These are phyloP conservation scores for Psilopsiagon aymara DNA, from an alignment of 2,113 vertebrate species.

Conservation along the genomic window DNA sequence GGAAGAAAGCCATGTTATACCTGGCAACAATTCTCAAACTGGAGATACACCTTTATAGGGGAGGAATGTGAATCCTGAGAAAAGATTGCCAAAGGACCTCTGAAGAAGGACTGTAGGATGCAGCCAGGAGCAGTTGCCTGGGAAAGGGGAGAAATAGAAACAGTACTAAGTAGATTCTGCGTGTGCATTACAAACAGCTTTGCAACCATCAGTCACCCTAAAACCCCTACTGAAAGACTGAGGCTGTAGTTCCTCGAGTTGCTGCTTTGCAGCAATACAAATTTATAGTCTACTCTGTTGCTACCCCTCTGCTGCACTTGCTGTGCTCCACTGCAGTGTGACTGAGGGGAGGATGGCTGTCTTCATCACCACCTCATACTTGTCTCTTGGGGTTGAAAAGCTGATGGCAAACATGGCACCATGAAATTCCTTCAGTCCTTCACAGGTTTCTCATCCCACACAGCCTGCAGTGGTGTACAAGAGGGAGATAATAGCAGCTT, in stretches of 20 bases:
- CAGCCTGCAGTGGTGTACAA: neutral
- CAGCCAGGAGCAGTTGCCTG: neutral
- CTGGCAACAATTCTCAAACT: neutral
- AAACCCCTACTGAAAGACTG: neutral
- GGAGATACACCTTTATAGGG: neutral
- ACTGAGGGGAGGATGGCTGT: neutral
- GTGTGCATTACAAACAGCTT: neutral
- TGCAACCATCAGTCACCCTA: neutral
- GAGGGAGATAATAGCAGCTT: neutral
- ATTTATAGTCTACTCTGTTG: neutral
- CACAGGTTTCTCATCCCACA: neutral
- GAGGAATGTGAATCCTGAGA: neutral
- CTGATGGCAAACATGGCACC: neutral
- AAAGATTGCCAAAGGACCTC: neutral
- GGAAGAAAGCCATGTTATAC: neutral
- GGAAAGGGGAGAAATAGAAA: neutral
- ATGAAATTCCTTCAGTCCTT: neutral
- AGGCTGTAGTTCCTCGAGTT: fast-evolving
- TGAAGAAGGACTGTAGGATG: neutral
- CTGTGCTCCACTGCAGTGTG: neutral
- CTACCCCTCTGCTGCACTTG: neutral
- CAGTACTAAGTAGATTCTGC: neutral
- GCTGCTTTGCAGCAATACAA: neutral
- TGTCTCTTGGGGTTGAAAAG: neutral
- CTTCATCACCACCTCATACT: neutral